These are phyloP conservation scores for Papilio gigon DNA, from an alignment of 2,888 invertebrate genomes.

Conservation along the genomic window DNA sequence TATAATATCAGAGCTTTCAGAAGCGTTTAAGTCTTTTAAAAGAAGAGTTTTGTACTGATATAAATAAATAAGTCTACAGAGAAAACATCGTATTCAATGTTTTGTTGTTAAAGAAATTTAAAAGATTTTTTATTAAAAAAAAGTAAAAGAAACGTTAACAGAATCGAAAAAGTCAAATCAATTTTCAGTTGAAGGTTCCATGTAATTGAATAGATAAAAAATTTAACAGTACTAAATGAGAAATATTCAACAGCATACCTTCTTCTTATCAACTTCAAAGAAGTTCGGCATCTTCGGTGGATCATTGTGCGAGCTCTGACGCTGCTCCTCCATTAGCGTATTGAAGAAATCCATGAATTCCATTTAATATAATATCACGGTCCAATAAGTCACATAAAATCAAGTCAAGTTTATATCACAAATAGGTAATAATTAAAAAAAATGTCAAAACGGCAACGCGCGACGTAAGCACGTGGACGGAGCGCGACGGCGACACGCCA, in stretches of 20 bases:
- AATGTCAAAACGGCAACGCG: slow-evolving; percentile 55
- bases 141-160: no score
- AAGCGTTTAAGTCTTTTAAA: slow-evolving; percentile 18
- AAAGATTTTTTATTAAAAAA: no score
- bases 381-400: slow-evolving; percentile 56
- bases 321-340: slow-evolving; percentile 69
- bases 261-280: slow-evolving; percentile 77
- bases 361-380: slow-evolving; percentile 60
- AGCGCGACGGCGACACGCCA: slow-evolving; percentile 69
- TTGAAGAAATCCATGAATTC: slow-evolving; percentile 76
- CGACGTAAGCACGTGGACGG: slow-evolving; percentile 69
- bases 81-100: neutral
- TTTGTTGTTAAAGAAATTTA: no score
- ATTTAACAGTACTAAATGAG: slow-evolving; percentile 15
- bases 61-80: neutral
- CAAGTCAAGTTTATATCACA: slow-evolving; percentile 48
- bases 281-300: slow-evolving; percentile 75
- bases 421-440: slow-evolving; percentile 46
- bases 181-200: neutral
- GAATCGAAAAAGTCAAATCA: no score
- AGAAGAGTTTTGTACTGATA: neutral
- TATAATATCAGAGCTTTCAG: neutral
- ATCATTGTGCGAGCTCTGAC: slow-evolving; percentile 60
- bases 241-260: slow-evolving; percentile 55
- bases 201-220: neutral